Conservation (phyloP, 2,113 vertebrate genomes). For the Cephalopholis sonnerati region DNA sequence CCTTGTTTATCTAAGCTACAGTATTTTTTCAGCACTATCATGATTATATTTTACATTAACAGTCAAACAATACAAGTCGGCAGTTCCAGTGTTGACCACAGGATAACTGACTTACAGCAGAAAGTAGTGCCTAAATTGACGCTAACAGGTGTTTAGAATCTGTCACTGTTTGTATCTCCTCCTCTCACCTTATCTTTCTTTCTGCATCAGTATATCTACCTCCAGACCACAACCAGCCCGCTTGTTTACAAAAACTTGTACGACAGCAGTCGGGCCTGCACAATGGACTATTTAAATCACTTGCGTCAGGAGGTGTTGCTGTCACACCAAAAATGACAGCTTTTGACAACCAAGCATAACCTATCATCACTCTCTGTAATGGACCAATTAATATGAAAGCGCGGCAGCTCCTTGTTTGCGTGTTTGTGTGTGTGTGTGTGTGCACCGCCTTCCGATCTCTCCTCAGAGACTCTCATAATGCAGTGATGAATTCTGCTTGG, state of each 20-base stretch:
- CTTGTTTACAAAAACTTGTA: conserved; percentile 41
- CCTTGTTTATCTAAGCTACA: background rate
- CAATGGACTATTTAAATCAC: conserved; percentile 71
- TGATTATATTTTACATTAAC: background rate
- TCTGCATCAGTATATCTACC: background rate
- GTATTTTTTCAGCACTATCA: background rate
- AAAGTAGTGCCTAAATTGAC: background rate
- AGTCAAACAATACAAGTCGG: too few species aligned
- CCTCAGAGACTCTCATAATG: conserved; percentile 67
- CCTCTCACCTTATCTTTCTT: background rate
- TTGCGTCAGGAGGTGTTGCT: conserved; percentile 60
- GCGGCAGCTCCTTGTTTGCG: conserved; percentile 31
- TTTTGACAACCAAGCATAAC: conserved; percentile 71
- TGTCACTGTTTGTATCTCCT: background rate
- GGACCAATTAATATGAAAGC: conserved; percentile 77
- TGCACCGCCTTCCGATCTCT: conserved; percentile 52
- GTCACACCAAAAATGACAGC: conserved; percentile 63
- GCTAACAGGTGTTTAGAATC: background rate
- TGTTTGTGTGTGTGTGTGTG: conserved; percentile 9
- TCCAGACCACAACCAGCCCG: background rate
- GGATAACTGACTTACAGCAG: background rate
- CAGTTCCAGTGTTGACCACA: background rate
- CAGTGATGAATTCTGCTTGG: conserved; percentile 76
- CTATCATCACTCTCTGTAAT: conserved; percentile 77
- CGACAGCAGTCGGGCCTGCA: conserved; percentile 18